Evolutionary conservation across 2,113 vertebrate genomes (phyloP).

Genomic region (Candoia aspera): DNA sequence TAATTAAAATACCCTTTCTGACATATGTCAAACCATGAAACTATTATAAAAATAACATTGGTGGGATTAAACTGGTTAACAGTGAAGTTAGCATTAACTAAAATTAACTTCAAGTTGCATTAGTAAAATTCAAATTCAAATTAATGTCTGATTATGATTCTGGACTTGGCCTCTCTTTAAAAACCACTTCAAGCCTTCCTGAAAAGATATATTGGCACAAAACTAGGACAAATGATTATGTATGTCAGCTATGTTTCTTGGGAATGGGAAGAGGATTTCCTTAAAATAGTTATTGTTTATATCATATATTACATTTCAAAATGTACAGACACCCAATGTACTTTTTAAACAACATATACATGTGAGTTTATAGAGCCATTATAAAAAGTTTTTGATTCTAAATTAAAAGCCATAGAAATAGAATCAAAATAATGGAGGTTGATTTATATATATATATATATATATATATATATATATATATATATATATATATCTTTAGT

Average conservation of each 20-base stretch:
- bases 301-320: conserved; percentile 81
- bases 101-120: conserved; percentile 69
- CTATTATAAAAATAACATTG: conserved; percentile 69
- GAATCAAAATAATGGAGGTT: conserved; percentile 73
- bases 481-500: conserved; percentile 60
- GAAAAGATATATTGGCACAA: conserved; percentile 71
- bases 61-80: conserved; percentile 51
- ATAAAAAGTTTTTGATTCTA: conserved; percentile 77
- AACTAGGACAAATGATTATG: conserved; percentile 75
- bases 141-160: conserved; percentile 54
- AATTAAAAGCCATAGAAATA: conserved; percentile 81
- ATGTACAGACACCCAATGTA: conserved; percentile 81
- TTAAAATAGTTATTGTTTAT: conserved; percentile 79
- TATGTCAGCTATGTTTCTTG: conserved; percentile 53
- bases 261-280: conserved; percentile 60
- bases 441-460: conserved; percentile 47
- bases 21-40: conserved; percentile 68
- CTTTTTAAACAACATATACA: conserved; percentile 78
- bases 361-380: conserved; percentile 73
- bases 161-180: conserved; percentile 65
- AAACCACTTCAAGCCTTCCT: conserved; percentile 74
- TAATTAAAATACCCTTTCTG: conserved; percentile 67
- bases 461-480: no score
- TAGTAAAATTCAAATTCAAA: conserved; percentile 51
- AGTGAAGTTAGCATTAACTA: conserved; percentile 27